A percentile compares a stretch with the other conserved stretches of the same genome.
Conservation (phyloP, 2,888 invertebrate species). For the Cremastobaeus sp. region DNA sequence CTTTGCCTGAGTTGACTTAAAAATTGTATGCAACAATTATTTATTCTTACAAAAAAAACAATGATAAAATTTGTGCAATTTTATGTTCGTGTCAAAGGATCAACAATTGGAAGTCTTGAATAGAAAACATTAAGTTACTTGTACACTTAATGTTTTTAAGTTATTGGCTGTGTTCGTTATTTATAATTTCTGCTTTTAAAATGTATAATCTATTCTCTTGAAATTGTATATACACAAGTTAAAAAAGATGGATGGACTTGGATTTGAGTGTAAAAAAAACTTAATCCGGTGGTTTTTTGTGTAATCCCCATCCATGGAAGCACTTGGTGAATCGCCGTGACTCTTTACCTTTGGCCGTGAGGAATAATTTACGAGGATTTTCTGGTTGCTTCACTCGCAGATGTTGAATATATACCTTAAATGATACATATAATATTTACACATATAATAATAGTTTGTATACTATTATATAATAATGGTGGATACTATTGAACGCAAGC, state of each 20-base stretch:
- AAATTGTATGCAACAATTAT: conserved; percentile 31
- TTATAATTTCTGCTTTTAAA: neutral
- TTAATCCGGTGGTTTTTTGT: conserved; percentile 89
- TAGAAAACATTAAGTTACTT: conserved; percentile 25
- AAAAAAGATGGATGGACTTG: conserved; percentile 46
- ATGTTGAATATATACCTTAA: conserved; percentile 97
- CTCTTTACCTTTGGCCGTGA: conserved; percentile 97
- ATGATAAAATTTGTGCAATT: conserved; percentile 52
- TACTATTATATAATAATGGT: neutral
- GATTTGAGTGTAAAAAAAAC: conserved; percentile 19
- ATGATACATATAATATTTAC: conserved; percentile 20
- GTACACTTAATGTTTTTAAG: conserved; percentile 2
- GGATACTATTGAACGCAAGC: neutral
- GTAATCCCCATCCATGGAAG: conserved; percentile 98
- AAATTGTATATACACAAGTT: conserved; percentile 41
- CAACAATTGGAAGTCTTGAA: conserved; percentile 38
- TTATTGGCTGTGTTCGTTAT: neutral
- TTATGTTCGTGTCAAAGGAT: conserved; percentile 29
- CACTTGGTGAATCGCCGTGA: conserved; percentile 96
- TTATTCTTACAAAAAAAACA: conserved; percentile 33
- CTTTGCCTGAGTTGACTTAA: conserved; percentile 19
- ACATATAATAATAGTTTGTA: neutral
- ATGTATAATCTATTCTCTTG: conserved; percentile 28
- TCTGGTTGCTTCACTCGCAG: conserved; percentile 96
- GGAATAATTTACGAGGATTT: conserved; percentile 91